Base-by-base conservation (phyloP, 2,888 invertebrate genomes). In the Pecten maximus region DNA sequence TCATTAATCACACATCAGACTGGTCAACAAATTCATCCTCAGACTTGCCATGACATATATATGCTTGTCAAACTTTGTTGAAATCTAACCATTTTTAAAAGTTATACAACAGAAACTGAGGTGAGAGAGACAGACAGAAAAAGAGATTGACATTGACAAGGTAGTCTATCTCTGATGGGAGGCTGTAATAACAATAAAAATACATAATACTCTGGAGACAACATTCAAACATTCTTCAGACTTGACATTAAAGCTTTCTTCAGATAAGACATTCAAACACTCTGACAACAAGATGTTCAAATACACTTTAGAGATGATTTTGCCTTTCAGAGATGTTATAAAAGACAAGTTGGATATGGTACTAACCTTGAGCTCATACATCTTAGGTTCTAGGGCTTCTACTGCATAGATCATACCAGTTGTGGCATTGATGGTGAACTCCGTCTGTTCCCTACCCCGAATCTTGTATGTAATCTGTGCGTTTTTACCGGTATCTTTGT, bases 351-450 rank as follows among this genome's bases (percentile, higher is more conserved):
- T n/a, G 8, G 60, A 60, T 2, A 60, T 28, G 60, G 40, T 40
- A 35, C 60, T 6, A 88, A 92, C 91, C 89, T 89, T 92, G n/a
- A 92, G 87, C 28, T 87, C 74, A 87, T 91, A 89, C n/a, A 88
- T 54, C 19, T 88, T 87, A 12, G 60, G 54, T 48, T 54, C 87
- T 0, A 89, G 44, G 16, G 89, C 44, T 44, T 89, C 91, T 28
- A 90, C 88, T 15, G 98, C 98, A 97, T 98, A 98, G 91, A 99
- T 98, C 96, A 98, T 98, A 23, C 99, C 99, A 19, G 98, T 98
- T 94, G 97, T 97, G 39, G 98, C 98, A 97, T 98, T 98, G 93
- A 99, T 98, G 93, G 98, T 98, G 97, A 99, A 98, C 87, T 93
- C 93, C 16, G 91, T 92, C 96, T 97, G 95, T 91, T 96, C 96